These are phyloP conservation scores for Asteroscopus sphinx DNA, from an alignment of 2,888 invertebrate genomes.

Conservation along the genomic window DNA sequence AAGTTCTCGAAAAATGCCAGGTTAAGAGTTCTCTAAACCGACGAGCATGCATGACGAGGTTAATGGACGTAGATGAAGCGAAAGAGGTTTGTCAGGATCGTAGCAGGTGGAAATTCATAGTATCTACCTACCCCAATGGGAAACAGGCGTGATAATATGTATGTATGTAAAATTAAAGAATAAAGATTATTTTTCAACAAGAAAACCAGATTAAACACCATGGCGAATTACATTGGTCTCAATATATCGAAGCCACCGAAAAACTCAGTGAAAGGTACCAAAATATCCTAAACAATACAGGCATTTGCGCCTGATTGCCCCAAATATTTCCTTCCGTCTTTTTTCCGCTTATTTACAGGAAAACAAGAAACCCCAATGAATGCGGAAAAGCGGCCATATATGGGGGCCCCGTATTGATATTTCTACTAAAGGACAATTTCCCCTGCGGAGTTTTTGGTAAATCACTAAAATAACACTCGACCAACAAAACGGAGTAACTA, in stretches of 20 bases:
- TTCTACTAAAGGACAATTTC: slow-evolving; percentile 58
- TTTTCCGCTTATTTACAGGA: slow-evolving; percentile 45
- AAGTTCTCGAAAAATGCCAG: too few species aligned
- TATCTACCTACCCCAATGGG: too few species aligned
- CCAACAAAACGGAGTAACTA: slow-evolving; percentile 62
- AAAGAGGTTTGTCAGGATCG: too few species aligned
- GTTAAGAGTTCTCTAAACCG: too few species aligned
- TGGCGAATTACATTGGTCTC: too few species aligned
- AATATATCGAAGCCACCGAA: not conserved
- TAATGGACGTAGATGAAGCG: too few species aligned
- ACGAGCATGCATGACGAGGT: too few species aligned
- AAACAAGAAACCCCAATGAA: slow-evolving; percentile 31
- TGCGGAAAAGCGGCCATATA: slow-evolving; percentile 18
- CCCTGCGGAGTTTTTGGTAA: slow-evolving; percentile 48
- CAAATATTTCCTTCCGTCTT: slow-evolving; percentile 41
- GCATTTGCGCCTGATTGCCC: slow-evolving; percentile 36
- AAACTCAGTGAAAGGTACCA: not conserved
- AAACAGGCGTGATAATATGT: not conserved
- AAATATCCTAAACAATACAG: slow-evolving; percentile 20
- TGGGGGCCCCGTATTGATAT: slow-evolving; percentile 47
- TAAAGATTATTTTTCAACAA: too few species aligned
- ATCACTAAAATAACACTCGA: slow-evolving; percentile 61
- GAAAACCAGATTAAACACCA: not conserved
- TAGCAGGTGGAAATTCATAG: too few species aligned
- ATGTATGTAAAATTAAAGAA: too few species aligned